Percentiles rank a stretch among this genome's conserved stretches.
Evolutionary conservation across 1,140 invertebrate genomes (phyloP).

Genomic region (Anagrus nilaparvatae): DNA sequence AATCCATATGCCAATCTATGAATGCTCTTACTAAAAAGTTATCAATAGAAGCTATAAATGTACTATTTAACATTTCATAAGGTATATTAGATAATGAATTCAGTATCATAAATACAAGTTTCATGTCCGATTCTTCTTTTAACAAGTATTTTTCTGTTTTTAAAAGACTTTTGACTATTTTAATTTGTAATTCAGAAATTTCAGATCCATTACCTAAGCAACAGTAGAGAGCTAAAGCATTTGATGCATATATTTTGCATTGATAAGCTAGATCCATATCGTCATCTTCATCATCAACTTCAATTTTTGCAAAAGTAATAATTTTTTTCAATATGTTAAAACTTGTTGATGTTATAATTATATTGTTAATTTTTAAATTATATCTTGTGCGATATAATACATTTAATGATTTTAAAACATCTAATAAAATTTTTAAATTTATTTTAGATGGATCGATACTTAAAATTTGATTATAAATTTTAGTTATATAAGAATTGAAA

Average conservation of each 20-base stretch:
- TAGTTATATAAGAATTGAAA: constrained; percentile 9
- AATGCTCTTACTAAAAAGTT: constrained; percentile 19
- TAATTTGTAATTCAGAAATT: constrained; percentile 19
- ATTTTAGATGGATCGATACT: constrained; percentile 14
- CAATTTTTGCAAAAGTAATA: constrained; percentile 18
- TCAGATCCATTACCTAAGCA: constrained; percentile 12
- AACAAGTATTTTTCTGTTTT: constrained; percentile 23
- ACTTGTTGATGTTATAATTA: constrained; percentile 20
- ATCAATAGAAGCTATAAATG: constrained; percentile 12
- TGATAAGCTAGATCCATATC: background rate
- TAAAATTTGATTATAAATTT: constrained; percentile 10
- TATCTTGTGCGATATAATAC: constrained; percentile 21
- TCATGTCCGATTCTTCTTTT: constrained; percentile 13
- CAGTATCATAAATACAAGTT: constrained; percentile 21
- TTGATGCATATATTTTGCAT: constrained; percentile 14
- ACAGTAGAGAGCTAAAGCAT: constrained; percentile 20
- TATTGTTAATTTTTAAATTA: constrained; percentile 16
- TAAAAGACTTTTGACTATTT: constrained; percentile 21
- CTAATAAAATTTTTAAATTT: constrained; percentile 13
- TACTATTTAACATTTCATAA: constrained; percentile 11
- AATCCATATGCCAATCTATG: constrained; percentile 17
- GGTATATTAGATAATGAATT: constrained; percentile 15
- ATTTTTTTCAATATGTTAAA: constrained; percentile 20
- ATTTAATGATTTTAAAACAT: constrained; percentile 22
- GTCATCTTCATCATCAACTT: constrained; percentile 6